Conservation (phyloP, 2,113 vertebrate species). For the Pitta sordida region DNA sequence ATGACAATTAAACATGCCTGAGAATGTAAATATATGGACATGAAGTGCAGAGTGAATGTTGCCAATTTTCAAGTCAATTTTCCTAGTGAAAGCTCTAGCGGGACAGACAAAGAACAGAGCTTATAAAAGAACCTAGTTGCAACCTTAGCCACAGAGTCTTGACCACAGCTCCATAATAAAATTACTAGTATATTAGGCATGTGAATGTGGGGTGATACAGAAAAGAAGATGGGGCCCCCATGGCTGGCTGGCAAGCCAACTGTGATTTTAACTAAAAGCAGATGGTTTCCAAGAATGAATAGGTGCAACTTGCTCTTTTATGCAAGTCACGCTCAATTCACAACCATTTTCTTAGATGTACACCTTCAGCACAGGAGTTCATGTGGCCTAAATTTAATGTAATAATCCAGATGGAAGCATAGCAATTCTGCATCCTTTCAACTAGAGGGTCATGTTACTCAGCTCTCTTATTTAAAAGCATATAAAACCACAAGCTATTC, state of each 20-base stretch:
- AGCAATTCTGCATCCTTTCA: slow-evolving; percentile 61
- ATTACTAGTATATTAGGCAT: slow-evolving; percentile 67
- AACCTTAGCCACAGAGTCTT: slow-evolving; percentile 59
- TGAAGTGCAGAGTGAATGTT: slow-evolving; percentile 11
- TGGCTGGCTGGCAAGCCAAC: slow-evolving; percentile 33
- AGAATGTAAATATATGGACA: slow-evolving; percentile 53
- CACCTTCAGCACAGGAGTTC: slow-evolving; percentile 66
- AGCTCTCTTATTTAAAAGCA: slow-evolving; percentile 47
- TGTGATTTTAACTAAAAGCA: slow-evolving; percentile 63
- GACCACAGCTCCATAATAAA: slow-evolving; percentile 64
- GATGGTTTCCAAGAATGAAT: slow-evolving; percentile 45
- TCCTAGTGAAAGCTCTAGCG: slow-evolving; percentile 39
- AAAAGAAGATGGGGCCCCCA: slow-evolving; percentile 55
- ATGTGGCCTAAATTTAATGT: slow-evolving; percentile 67
- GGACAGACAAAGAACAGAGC: slow-evolving; percentile 49
- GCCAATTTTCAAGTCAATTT: slow-evolving; percentile 62
- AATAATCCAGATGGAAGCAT: slow-evolving; percentile 68
- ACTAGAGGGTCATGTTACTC: slow-evolving; percentile 48
- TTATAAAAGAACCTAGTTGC: slow-evolving; percentile 60
- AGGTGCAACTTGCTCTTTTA: slow-evolving; percentile 64
- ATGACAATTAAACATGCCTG: slow-evolving; percentile 36
- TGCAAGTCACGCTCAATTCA: slow-evolving; percentile 66
- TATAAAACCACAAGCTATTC: slow-evolving; percentile 44
- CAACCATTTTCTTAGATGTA: slow-evolving; percentile 64
- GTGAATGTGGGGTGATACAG: slow-evolving; percentile 52